Base-by-base conservation (phyloP, 2,113 vertebrate species). In the Octodon degus region DNA sequence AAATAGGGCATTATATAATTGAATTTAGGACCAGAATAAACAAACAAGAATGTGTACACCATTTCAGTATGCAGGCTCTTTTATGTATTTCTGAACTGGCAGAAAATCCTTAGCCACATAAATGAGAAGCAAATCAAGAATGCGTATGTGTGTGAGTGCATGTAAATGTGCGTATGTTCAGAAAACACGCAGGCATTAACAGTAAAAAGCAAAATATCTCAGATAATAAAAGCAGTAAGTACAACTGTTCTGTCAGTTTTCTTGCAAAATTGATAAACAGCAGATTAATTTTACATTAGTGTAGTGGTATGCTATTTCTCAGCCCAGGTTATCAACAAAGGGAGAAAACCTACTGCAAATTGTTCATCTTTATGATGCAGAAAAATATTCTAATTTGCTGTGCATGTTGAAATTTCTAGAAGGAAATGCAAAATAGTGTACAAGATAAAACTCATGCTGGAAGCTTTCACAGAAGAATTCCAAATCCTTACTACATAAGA, bases 271-370 rank as follows among this genome's bases (percentile, higher is more conserved):
- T 58, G 22, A 19, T 50, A 83, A n/a, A 6, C 37, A 83, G 68
- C 60, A 91, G 6, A 84, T 50, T 43, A 67, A 89, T 62, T 91
- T 93, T 70, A 77, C 6, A 76, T 90, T 84, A 63, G 86, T 25
- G 63, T 0, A 5, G 0, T 4, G 89, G 32, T 93, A 80, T 37
- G 43, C 94, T 30, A 40, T 79, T 79, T 89, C 37, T 96, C 89
- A 93, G 16, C 7, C 60, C 62, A 93, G 30, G 4, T 19, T 86
- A 89, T 67, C 47, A 86, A 79, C 10, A 65, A 76, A 67, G 17
- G 3, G 20, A 93, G 14, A 27, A 77, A 90, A 89, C 3, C 34
- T 34, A 68, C 27, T 55, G 22, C 13, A 74, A 90, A 86, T 1
- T 55, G 34, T 3, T 60, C 77, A 43, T 72, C 8, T 90, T 25